Percentiles rank a stretch among this genome's conserved stretches.
These are phyloP conservation scores for Chlorodrepanis virens DNA, from an alignment of 2,113 vertebrate species.

Conservation along the genomic window DNA sequence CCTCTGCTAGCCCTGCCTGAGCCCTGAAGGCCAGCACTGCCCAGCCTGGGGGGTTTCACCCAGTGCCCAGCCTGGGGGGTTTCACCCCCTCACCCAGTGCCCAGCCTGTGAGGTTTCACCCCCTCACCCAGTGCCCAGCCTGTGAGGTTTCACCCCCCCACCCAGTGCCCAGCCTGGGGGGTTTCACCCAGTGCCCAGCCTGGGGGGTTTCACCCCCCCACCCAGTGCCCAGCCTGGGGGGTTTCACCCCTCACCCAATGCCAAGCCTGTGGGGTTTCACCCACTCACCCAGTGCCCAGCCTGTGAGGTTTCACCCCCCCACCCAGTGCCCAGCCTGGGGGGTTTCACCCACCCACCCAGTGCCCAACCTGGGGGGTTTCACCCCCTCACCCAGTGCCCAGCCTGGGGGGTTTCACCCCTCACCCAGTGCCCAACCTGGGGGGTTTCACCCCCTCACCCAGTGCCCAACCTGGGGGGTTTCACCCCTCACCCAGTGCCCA, in stretches of 20 bases:
- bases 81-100: accelerated
- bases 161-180: not conserved
- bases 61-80: not conserved
- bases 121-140: not conserved
- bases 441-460: not conserved
- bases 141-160: not conserved
- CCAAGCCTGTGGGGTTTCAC: not conserved
- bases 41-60: no score
- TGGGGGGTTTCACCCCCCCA: not conserved
- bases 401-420: not conserved
- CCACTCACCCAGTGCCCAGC: accelerated
- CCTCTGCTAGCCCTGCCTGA: not conserved
- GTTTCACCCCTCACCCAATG: not conserved
- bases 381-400: accelerated
- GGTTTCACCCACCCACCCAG: not conserved
- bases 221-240: not conserved
- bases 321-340: not conserved
- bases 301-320: not conserved
- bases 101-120: not conserved
- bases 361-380: not conserved
- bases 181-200: not conserved
- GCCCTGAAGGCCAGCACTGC: not conserved
- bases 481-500: accelerated
- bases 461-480: not conserved
- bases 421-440: not conserved